Percentiles rank a stretch among this genome's conserved stretches.
These are phyloP conservation scores for Ammospiza maritima DNA, from an alignment of 2,797 vertebrate species.

Conservation along the genomic window DNA sequence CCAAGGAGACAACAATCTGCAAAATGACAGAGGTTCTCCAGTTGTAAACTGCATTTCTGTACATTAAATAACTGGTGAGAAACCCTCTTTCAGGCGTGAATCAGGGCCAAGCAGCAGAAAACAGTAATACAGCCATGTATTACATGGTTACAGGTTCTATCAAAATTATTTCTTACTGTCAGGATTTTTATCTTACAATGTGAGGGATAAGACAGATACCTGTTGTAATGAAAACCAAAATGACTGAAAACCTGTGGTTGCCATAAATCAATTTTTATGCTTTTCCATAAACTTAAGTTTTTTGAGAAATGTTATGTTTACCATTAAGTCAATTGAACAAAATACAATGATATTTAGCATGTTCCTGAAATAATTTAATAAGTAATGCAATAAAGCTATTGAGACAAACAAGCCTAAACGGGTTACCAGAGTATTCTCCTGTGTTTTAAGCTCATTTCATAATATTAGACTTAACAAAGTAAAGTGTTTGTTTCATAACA, in stretches of 20 bases:
- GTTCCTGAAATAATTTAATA: not conserved
- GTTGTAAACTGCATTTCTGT: conserved; percentile 24
- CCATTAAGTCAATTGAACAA: not conserved
- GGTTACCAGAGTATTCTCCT: not conserved
- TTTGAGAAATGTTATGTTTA: not conserved
- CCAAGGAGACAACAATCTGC: not conserved
- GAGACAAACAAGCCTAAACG: not conserved
- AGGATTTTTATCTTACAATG: not conserved
- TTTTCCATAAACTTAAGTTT: not conserved
- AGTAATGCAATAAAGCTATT: not conserved
- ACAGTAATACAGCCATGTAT: conserved; percentile 6
- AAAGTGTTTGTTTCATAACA: not conserved
- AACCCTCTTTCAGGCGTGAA: not conserved
- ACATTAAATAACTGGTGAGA: not conserved
- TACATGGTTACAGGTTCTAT: not conserved
- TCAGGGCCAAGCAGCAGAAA: not conserved
- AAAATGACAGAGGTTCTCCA: not conserved
- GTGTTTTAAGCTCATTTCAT: not conserved
- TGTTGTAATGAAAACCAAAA: not conserved
- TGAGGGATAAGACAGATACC: not conserved
- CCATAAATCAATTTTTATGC: not conserved
- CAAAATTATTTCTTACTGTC: not conserved
- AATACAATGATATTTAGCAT: not conserved
- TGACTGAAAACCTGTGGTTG: not conserved
- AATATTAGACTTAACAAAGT: conserved; percentile 18